These are phyloP conservation scores for Polydrusus tereticollis DNA, from an alignment of 2,888 invertebrate genomes.

Conservation along the genomic window DNA sequence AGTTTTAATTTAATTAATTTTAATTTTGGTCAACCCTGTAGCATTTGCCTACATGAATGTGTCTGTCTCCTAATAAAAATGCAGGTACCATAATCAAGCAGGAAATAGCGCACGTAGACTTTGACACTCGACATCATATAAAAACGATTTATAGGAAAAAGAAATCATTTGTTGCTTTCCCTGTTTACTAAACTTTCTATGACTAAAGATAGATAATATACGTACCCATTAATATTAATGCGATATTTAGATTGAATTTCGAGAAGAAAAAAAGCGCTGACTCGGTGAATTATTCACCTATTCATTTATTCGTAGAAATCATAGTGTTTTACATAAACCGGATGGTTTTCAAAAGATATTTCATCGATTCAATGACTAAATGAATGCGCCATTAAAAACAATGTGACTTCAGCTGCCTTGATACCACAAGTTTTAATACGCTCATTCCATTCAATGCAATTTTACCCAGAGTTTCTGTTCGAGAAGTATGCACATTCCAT, in stretches of 20 bases:
- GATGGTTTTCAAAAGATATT: conserved; percentile 32
- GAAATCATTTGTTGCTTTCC: conserved; percentile 37
- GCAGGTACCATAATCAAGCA: conserved; percentile 8
- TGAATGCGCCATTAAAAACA: conserved; percentile 36
- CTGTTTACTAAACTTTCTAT: conserved; percentile 33
- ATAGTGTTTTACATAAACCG: conserved; percentile 30
- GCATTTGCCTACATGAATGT: neutral
- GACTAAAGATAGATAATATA: conserved; percentile 36
- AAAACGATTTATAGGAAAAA: conserved; percentile 33
- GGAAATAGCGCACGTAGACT: conserved; percentile 10
- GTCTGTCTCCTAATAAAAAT: conserved; percentile 8
- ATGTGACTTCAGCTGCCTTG: conserved; percentile 31
- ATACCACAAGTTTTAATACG: conserved; percentile 24
- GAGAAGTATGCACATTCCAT: conserved; percentile 14
- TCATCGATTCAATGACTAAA: conserved; percentile 41
- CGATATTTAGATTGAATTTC: conserved; percentile 25
- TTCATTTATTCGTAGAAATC: conserved; percentile 31
- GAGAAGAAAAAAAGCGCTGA: neutral
- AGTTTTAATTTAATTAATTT: neutral
- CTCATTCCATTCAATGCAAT: conserved; percentile 40
- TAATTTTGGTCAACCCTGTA: neutral
- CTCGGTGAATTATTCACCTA: conserved; percentile 25
- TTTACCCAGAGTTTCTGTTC: conserved; percentile 13
- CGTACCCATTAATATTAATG: conserved; percentile 36
- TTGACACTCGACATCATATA: conserved; percentile 25